phyloP scores from a whole-genome alignment of 2,797 vertebrate genomes.

The Leucoraja ocellata region DNA sequence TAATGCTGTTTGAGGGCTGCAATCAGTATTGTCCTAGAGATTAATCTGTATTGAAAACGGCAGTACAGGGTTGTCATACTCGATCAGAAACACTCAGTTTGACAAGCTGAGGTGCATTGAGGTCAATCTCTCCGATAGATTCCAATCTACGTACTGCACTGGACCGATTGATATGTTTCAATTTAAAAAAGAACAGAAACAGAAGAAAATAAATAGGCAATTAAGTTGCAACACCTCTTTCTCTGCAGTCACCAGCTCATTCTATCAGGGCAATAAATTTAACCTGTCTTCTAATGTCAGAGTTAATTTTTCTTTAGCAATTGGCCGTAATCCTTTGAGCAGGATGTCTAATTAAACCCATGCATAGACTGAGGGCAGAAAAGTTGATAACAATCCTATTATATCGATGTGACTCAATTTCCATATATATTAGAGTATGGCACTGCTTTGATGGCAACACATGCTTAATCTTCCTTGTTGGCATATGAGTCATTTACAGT shows the following conservation, averaged over 20 bases:
- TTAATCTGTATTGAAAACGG: neutral
- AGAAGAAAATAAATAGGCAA: constrained; percentile 6
- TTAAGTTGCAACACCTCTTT: neutral
- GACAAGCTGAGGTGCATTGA: neutral
- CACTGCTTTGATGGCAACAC: neutral
- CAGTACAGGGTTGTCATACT: neutral
- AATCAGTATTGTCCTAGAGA: neutral
- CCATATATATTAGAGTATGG: constrained; percentile 35
- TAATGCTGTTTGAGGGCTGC: neutral
- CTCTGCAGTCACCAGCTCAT: neutral
- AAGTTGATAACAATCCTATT: neutral
- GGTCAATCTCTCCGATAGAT: neutral
- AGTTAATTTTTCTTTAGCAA: constrained; percentile 34
- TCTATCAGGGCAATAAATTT: neutral
- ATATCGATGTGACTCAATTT: neutral
- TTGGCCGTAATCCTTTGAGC: neutral
- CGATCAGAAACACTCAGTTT: neutral
- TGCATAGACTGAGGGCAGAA: neutral
- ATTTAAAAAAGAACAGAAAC: constrained; percentile 14
- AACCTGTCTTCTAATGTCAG: constrained; percentile 8
- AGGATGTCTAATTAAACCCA: constrained; percentile 11
- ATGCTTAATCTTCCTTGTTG: constrained; percentile 7
- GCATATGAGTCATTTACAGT: neutral
- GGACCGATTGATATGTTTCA: neutral
- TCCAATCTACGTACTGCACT: neutral